phyloP scores from a whole-genome alignment of 2,888 invertebrate genomes.

The Hypena proboscidalis region DNA sequence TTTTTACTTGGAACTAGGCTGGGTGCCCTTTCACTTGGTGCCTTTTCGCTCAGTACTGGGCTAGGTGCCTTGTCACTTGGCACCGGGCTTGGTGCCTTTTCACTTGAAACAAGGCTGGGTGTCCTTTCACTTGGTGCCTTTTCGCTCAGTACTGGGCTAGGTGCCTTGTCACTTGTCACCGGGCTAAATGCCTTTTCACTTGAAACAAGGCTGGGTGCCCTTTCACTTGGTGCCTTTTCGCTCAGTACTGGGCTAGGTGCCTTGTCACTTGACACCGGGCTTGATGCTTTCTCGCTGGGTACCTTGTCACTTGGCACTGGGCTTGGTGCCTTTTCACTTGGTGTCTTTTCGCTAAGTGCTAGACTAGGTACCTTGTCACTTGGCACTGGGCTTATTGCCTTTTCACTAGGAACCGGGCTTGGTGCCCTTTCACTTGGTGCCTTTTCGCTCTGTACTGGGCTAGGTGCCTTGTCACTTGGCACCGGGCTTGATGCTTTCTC shows the following conservation, averaged over 20 bases:
- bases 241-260: constrained; percentile 8
- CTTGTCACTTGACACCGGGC: constrained; percentile 8
- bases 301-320: too few relatives aligned
- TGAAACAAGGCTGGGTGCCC: constrained; percentile 3
- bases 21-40: not conserved
- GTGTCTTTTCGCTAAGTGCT: too few relatives aligned
- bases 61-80: not conserved
- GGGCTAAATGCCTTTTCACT: not conserved
- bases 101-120: not conserved
- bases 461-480: constrained; percentile 7
- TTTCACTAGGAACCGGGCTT: too few relatives aligned
- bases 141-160: too few relatives aligned
- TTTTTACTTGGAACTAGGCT: constrained; percentile 8
- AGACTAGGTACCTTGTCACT: constrained; percentile 4
- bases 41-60: not conserved
- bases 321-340: constrained; percentile 14
- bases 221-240: constrained; percentile 4
- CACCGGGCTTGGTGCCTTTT: constrained; percentile 1
- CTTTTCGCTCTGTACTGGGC: constrained; percentile 7
- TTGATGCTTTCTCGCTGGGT: too few relatives aligned
- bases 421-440: too few relatives aligned
- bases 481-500: constrained; percentile 3
- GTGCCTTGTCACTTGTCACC: not conserved
- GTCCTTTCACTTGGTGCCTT: not conserved
- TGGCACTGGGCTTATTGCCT: not conserved